A percentile compares a stretch with the other conserved stretches of the same genome.
These are phyloP conservation scores for Tetragnatha montana DNA, from an alignment of 2,888 invertebrate genomes.

Conservation along the genomic window DNA sequence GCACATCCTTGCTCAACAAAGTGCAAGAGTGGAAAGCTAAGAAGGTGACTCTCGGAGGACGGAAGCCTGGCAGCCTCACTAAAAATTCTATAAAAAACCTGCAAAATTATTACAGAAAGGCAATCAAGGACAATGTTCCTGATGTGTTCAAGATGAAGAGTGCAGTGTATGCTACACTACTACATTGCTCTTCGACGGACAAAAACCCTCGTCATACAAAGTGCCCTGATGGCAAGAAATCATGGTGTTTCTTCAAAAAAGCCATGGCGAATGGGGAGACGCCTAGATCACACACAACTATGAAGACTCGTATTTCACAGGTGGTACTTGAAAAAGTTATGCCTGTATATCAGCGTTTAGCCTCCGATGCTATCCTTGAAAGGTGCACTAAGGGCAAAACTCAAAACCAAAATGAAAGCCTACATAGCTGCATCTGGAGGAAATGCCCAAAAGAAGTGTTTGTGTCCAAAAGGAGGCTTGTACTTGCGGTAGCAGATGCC, in stretches of 20 bases:
- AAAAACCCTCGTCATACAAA: background rate
- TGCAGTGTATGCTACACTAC: background rate
- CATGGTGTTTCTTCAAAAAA: constrained; percentile 8
- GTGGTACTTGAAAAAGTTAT: constrained; percentile 9
- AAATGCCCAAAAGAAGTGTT: constrained; percentile 2
- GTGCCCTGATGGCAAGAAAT: background rate
- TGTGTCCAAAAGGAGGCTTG: background rate
- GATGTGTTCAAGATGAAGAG: background rate
- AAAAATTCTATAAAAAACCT: background rate
- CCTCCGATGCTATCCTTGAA: background rate
- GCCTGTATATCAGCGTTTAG: constrained; percentile 13
- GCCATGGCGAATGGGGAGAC: background rate
- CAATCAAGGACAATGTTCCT: constrained; percentile 6
- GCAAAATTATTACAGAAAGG: constrained; percentile 13
- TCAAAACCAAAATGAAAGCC: constrained; percentile 2
- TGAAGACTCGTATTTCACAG: background rate
- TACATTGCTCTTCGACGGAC: background rate
- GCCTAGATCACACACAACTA: background rate
- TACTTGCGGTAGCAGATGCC: background rate
- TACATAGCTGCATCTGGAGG: constrained; percentile 9
- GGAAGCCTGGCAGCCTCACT: constrained; percentile 7
- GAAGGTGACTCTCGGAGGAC: constrained; percentile 2
- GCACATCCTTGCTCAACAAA: too few relatives aligned
- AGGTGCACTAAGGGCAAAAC: background rate
- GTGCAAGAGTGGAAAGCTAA: too few relatives aligned